These are phyloP conservation scores for Celastrina argiolus DNA, from an alignment of 2,888 invertebrate species.

Conservation along the genomic window DNA sequence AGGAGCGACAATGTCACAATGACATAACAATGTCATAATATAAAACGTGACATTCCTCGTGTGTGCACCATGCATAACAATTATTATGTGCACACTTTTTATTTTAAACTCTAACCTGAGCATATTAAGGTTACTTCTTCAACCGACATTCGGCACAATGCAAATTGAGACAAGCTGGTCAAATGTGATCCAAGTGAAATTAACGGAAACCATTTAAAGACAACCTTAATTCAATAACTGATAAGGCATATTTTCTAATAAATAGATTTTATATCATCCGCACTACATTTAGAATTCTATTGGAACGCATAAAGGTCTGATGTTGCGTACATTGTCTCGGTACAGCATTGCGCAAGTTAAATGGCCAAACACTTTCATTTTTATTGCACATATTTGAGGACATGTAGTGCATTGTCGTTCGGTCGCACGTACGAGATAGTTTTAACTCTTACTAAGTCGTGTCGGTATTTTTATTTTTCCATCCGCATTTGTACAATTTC, in stretches of 20 bases:
- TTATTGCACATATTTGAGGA: constrained; percentile 28
- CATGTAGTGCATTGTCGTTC: constrained; percentile 15
- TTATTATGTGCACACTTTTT: background rate
- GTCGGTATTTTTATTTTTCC: background rate
- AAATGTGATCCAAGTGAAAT: constrained; percentile 13
- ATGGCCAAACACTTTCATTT: constrained; percentile 36
- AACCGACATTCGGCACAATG: background rate
- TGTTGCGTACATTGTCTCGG: background rate
- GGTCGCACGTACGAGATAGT: background rate
- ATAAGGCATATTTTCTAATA: constrained; percentile 10
- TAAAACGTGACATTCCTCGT: constrained; percentile 24
- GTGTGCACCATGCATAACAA: constrained; percentile 30
- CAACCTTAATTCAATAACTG: constrained; percentile 14
- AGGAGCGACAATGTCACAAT: constrained; percentile 25
- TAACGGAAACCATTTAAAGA: background rate
- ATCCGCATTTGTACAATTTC: constrained; percentile 5
- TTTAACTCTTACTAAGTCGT: background rate
- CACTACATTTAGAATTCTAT: background rate
- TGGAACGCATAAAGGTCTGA: background rate
- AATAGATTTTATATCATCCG: background rate
- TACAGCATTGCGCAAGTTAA: constrained; percentile 34
- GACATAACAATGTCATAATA: constrained; percentile 30
- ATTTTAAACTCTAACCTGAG: background rate
- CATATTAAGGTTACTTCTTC: background rate
- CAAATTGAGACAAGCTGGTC: constrained; percentile 8